Evolutionary conservation across 2,797 vertebrate species (phyloP).

Genomic region (Sarcophilus harrisii): DNA sequence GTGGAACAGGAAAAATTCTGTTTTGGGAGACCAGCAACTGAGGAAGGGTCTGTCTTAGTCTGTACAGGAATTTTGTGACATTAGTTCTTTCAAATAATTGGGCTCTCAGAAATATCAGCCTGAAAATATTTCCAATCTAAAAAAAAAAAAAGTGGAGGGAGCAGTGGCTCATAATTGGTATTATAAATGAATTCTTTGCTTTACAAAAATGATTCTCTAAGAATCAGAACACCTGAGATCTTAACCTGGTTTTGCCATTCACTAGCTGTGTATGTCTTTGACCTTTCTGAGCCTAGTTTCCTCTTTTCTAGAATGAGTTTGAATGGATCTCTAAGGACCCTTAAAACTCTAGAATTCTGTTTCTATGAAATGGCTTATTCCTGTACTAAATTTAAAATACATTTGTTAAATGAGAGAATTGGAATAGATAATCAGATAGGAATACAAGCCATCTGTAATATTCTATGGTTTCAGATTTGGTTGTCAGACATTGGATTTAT

Average conservation of each 20-base stretch:
- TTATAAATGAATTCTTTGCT: slow-evolving; percentile 26
- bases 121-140: background rate
- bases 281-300: background rate
- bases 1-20: background rate
- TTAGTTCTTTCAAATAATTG: slow-evolving; percentile 9
- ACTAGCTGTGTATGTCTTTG: background rate
- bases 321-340: background rate
- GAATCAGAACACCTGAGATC: background rate
- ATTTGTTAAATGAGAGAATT: background rate
- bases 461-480: slow-evolving; percentile 24
- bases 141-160: background rate
- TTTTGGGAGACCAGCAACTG: background rate
- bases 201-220: background rate
- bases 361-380: background rate
- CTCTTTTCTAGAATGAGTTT: background rate
- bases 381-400: slow-evolving; percentile 29
- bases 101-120: background rate
- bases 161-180: background rate
- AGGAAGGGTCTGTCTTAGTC: background rate
- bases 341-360: background rate
- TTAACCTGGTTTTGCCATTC: background rate
- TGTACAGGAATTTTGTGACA: background rate
- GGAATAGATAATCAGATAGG: background rate
- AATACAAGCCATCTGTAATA: background rate
- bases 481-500: slow-evolving; percentile 29